These are phyloP conservation scores for Odontocolon sp. DNA, from an alignment of 2,888 invertebrate species.

Conservation along the genomic window DNA sequence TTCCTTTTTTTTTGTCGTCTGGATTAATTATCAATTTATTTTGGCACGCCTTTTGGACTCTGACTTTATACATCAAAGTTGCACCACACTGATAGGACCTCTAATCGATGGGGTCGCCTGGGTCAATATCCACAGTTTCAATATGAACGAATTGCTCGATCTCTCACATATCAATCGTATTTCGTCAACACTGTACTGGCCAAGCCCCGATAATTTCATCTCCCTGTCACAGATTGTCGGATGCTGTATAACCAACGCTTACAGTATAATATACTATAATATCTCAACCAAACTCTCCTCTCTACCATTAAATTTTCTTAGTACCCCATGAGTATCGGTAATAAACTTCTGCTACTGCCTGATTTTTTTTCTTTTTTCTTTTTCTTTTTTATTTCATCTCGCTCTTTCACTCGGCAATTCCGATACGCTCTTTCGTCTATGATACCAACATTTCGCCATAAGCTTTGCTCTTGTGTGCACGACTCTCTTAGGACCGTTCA, in stretches of 20 bases:
- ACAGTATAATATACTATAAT: too few relatives aligned
- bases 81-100: conserved; percentile 67
- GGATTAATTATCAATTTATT: conserved; percentile 68
- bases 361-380: conserved; percentile 4
- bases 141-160: not conserved
- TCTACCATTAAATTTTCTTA: conserved; percentile 33
- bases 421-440: not conserved
- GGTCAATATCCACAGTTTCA: not conserved
- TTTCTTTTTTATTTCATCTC: not conserved
- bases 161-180: not conserved
- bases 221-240: too few relatives aligned
- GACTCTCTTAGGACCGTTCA: conserved; percentile 42
- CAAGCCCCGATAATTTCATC: too few relatives aligned
- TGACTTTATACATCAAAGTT: conserved; percentile 38
- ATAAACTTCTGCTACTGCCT: conserved; percentile 30
- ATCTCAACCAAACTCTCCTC: not conserved
- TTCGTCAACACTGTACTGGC: not conserved
- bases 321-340: conserved; percentile 22
- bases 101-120: conserved; percentile 62
- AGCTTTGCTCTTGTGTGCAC: conserved; percentile 8
- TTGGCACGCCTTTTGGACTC: conserved; percentile 68
- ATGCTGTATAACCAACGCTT: too few relatives aligned
- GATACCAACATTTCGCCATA: conserved; percentile 21
- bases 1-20: conserved; percentile 56
- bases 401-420: conserved; percentile 8